Conservation (phyloP, 2,888 invertebrate genomes). For the Perdita meconis region DNA sequence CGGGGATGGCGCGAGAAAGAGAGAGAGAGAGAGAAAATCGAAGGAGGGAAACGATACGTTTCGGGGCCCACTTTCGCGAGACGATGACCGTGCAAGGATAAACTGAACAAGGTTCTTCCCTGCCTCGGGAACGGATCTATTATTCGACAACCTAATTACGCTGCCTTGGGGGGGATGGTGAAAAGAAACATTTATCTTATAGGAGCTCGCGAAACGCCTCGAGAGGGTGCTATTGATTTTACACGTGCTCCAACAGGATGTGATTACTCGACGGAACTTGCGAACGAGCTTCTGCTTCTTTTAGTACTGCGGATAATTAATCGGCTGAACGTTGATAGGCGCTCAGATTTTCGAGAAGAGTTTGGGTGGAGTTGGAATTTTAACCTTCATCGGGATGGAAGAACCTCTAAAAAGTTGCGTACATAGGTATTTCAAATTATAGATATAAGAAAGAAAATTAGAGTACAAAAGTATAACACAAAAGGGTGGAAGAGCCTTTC, state of each 20-base stretch:
- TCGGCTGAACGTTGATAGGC: neutral
- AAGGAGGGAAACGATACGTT: slow-evolving; percentile 22
- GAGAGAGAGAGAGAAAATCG: slow-evolving; percentile 14
- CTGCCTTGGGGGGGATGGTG: neutral
- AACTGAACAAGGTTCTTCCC: slow-evolving; percentile 13
- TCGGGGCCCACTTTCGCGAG: neutral
- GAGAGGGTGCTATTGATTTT: slow-evolving; percentile 44
- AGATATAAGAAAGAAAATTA: too few relatives aligned
- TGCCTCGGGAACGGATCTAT: slow-evolving; percentile 29
- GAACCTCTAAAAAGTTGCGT: too few relatives aligned
- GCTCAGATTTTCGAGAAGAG: neutral
- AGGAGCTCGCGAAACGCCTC: neutral
- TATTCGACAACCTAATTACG: slow-evolving; percentile 57
- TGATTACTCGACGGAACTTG: slow-evolving; percentile 40
- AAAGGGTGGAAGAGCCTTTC: too few relatives aligned
- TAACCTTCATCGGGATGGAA: too few relatives aligned
- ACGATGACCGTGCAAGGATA: slow-evolving; percentile 43
- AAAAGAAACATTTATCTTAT: slow-evolving; percentile 51
- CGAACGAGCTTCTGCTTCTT: neutral
- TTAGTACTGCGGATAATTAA: slow-evolving; percentile 25
- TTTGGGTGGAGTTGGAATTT: too few relatives aligned
- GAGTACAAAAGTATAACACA: too few relatives aligned
- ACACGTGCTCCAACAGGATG: slow-evolving; percentile 19
- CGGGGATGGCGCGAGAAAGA: too few relatives aligned
- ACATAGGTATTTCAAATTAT: too few relatives aligned